phyloP scores from a whole-genome alignment of 2,113 vertebrate species.

The Cyanistes caeruleus region DNA sequence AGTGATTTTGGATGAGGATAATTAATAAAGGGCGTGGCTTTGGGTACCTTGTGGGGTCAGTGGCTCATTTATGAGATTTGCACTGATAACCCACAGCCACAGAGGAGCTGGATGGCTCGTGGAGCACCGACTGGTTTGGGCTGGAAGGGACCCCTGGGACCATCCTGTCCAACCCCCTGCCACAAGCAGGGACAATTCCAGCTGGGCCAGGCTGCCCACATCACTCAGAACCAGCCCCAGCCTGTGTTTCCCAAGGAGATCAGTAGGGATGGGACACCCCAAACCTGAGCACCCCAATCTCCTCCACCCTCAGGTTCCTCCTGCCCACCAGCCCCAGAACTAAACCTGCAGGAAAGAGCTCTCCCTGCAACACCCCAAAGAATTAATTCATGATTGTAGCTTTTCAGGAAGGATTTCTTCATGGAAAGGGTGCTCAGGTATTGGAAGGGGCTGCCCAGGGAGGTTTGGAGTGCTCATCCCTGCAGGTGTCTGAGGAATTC shows the following conservation, averaged over 20 bases:
- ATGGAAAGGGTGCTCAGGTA: accelerated
- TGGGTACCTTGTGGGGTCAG: not conserved
- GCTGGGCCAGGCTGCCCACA: accelerated
- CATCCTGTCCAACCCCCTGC: not conserved
- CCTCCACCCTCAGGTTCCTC: not conserved
- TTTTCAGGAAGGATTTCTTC: accelerated
- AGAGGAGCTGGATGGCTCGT: not conserved
- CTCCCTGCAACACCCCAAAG: no score
- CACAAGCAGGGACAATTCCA: not conserved
- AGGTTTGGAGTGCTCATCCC: not conserved
- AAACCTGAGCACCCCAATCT: not conserved
- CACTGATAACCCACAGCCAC: accelerated
- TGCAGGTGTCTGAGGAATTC: not conserved
- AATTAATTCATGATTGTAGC: accelerated
- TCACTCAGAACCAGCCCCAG: accelerated
- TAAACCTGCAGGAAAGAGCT: accelerated
- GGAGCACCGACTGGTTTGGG: not conserved
- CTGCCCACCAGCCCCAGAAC: not conserved
- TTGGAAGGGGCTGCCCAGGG: not conserved
- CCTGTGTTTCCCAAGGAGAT: not conserved
- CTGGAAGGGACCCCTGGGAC: no score
- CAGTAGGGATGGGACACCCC: not conserved
- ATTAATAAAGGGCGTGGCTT: not conserved
- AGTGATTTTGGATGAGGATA: accelerated
- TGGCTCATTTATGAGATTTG: accelerated